These are phyloP conservation scores for Platanista minor DNA, from an alignment of 2,113 vertebrate species.

Conservation along the genomic window DNA sequence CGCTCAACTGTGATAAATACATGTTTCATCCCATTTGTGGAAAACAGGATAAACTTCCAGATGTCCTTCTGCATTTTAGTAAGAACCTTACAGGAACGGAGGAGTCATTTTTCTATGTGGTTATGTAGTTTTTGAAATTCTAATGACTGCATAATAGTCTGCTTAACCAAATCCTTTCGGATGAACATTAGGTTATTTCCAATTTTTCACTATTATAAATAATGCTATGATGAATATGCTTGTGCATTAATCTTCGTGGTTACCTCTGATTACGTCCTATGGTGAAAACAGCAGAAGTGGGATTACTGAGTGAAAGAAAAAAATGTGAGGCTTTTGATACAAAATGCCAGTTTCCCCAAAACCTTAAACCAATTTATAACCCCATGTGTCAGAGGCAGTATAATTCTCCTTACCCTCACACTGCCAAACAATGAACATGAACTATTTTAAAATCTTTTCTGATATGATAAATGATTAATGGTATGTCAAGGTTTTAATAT, in stretches of 20 bases:
- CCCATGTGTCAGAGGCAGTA: background rate
- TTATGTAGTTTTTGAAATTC: slow-evolving; percentile 32
- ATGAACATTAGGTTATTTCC: slow-evolving; percentile 39
- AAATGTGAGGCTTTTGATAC: background rate
- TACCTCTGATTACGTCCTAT: background rate
- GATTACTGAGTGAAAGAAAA: background rate
- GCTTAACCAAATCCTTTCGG: slow-evolving; percentile 36
- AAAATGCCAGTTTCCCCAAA: background rate
- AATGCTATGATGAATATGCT: slow-evolving; percentile 20
- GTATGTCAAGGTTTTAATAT: background rate
- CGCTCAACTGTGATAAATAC: background rate
- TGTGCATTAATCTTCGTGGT: slow-evolving; percentile 24
- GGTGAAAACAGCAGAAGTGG: background rate
- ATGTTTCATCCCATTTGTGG: background rate
- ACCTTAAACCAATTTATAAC: background rate
- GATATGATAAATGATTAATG: background rate
- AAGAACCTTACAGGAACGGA: background rate
- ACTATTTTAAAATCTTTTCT: background rate
- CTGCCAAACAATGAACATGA: background rate
- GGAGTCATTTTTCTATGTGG: slow-evolving; percentile 33
- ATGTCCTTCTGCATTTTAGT: background rate
- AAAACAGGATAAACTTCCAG: background rate
- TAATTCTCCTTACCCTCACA: background rate
- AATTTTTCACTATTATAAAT: slow-evolving; percentile 57
- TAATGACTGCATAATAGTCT: slow-evolving; percentile 49